phyloP scores from a whole-genome alignment of 1,140 invertebrate species.

The Druon quercuslanigerum region DNA sequence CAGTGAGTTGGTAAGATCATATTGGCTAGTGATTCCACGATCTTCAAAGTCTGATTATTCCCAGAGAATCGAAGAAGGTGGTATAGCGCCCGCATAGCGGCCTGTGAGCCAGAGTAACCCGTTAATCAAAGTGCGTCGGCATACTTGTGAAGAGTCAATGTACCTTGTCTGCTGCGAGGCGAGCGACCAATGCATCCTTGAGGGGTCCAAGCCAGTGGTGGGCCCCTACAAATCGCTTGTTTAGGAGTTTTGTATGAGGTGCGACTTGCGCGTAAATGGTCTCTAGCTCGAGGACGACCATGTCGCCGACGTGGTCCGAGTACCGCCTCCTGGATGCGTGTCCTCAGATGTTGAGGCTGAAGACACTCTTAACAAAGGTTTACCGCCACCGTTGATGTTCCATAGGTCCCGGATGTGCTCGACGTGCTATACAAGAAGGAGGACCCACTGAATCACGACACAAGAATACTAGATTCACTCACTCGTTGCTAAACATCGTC shows the following conservation, averaged over 20 bases:
- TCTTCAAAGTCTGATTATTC: background rate
- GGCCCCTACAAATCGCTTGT: slow-evolving; percentile 90
- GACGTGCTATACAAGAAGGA: background rate
- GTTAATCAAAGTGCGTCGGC: slow-evolving; percentile 23
- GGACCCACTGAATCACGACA: background rate
- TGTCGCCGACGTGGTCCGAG: slow-evolving; percentile 63
- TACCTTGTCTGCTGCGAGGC: slow-evolving; percentile 74
- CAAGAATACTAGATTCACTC: background rate
- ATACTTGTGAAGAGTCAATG: slow-evolving; percentile 28
- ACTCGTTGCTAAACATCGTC: background rate
- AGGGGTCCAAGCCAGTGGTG: slow-evolving; percentile 91
- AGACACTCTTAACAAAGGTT: background rate
- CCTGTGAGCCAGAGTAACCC: background rate
- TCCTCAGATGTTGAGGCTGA: background rate
- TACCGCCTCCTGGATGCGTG: background rate
- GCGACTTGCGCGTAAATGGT: slow-evolving; percentile 86
- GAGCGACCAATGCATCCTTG: slow-evolving; percentile 72
- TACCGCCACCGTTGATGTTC: background rate
- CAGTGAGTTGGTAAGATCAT: background rate
- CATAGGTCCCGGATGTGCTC: background rate
- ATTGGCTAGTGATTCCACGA: background rate
- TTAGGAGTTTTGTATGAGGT: slow-evolving; percentile 89
- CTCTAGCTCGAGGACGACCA: slow-evolving; percentile 86
- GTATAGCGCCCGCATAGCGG: background rate
- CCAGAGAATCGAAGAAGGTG: background rate